Evolutionary conservation across 2,797 vertebrate species (phyloP).

Genomic region (Gambelia wislizenii): DNA sequence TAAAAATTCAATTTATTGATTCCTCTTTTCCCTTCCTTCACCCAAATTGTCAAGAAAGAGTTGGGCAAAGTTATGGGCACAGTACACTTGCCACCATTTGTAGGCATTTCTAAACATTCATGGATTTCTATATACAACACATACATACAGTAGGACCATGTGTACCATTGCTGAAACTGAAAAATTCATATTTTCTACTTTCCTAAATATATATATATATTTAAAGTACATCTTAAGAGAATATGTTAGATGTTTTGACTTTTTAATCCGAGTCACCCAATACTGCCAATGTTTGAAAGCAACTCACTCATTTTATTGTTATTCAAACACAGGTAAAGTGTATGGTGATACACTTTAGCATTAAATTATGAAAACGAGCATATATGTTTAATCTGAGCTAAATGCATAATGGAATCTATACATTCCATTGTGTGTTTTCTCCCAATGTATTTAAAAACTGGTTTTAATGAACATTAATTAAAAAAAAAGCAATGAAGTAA

Average conservation of each 20-base stretch:
- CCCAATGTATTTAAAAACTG: constrained; percentile 11
- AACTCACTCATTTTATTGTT: background rate
- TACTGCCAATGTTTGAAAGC: background rate
- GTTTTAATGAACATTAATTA: constrained; percentile 35
- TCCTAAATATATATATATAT: too few relatives aligned
- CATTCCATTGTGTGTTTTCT: background rate
- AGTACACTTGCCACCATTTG: background rate
- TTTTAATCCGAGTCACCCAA: background rate
- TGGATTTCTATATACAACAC: background rate
- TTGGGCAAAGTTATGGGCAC: too few relatives aligned
- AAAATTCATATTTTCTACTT: background rate
- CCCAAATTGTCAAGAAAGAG: too few relatives aligned
- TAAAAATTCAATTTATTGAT: too few relatives aligned
- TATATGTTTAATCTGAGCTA: constrained; percentile 9
- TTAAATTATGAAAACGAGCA: constrained; percentile 11
- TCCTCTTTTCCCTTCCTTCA: too few relatives aligned
- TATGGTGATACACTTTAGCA: background rate
- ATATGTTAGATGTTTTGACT: background rate
- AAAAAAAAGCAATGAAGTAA: constrained; percentile 30
- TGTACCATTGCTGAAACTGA: background rate
- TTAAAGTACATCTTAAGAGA: background rate
- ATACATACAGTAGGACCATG: background rate
- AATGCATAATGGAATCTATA: background rate
- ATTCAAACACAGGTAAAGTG: background rate
- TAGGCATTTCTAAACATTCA: background rate